Evolutionary conservation across 2,113 vertebrate species (phyloP).

Genomic region (Crotalus helleri): DNA sequence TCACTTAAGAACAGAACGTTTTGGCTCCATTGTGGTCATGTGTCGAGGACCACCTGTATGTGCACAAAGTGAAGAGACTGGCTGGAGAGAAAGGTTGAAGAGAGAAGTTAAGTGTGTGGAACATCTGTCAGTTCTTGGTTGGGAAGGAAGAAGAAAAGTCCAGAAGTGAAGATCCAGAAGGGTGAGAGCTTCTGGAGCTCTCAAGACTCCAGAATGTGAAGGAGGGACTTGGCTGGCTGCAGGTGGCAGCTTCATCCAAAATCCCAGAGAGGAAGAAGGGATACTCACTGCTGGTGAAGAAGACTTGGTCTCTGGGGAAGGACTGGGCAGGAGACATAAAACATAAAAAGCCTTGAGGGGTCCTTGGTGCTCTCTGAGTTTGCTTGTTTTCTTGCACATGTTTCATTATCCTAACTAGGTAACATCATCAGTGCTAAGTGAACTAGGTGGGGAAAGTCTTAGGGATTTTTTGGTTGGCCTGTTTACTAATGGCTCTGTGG

Average conservation of each 20-base stretch:
- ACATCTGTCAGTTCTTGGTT: neutral
- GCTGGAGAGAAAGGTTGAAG: neutral
- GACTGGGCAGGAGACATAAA: neutral
- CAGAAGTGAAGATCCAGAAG: neutral
- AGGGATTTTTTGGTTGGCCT: no score
- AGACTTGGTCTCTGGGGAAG: neutral
- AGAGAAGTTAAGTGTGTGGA: neutral
- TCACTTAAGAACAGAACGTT: neutral
- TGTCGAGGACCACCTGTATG: neutral
- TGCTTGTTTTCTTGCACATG: no score
- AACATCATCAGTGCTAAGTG: no score
- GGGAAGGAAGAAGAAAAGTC: neutral
- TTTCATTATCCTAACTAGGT: no score
- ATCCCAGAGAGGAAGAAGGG: neutral
- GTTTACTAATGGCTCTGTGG: no score
- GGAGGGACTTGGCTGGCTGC: neutral
- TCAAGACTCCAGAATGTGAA: neutral
- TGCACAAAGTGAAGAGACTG: neutral
- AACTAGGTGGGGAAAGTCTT: no score
- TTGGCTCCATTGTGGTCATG: neutral
- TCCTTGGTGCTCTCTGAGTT: no score
- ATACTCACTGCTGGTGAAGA: neutral
- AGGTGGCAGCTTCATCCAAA: neutral
- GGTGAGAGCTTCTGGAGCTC: neutral
- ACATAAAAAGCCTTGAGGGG: neutral